A percentile compares a stretch with the other conserved stretches of the same genome.
These are phyloP conservation scores for Rhizomys pruinosus DNA, from an alignment of 2,113 vertebrate genomes.

Conservation along the genomic window DNA sequence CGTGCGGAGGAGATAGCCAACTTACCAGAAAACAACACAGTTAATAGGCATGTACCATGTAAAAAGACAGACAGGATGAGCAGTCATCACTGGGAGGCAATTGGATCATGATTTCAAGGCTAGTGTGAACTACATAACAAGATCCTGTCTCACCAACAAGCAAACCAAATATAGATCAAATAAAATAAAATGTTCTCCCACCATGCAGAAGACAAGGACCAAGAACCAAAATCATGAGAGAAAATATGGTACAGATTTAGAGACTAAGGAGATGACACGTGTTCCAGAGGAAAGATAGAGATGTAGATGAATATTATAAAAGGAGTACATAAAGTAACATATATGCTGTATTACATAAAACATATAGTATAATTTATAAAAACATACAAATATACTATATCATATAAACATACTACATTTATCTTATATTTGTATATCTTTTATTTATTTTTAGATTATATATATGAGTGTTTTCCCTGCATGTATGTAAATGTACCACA, in stretches of 20 bases:
- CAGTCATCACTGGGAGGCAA: not conserved
- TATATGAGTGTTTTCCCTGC: too few species aligned
- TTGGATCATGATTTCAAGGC: not conserved
- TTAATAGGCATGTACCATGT: not conserved
- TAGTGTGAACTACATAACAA: not conserved
- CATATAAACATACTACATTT: not conserved
- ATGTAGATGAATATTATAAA: not conserved
- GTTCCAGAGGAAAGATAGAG: slow-evolving; percentile 19
- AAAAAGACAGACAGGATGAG: not conserved
- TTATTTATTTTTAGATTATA: not conserved
- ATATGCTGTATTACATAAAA: not conserved
- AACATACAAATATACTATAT: too few species aligned
- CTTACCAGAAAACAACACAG: not conserved
- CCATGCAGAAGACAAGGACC: not conserved
- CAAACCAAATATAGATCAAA: not conserved
- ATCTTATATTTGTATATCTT: not conserved
- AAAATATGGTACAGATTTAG: not conserved
- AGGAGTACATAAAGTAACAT: not conserved
- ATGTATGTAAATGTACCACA: too few species aligned
- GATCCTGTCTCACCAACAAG: not conserved
- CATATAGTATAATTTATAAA: not conserved
- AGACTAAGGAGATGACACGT: not conserved
- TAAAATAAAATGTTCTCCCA: not conserved
- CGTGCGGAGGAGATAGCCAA: not conserved
- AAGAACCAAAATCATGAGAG: slow-evolving; percentile 33